Percentiles rank a stretch among this genome's conserved stretches.
phyloP scores from a whole-genome alignment of 2,888 invertebrate genomes.

The Leucophora obtusa region DNA sequence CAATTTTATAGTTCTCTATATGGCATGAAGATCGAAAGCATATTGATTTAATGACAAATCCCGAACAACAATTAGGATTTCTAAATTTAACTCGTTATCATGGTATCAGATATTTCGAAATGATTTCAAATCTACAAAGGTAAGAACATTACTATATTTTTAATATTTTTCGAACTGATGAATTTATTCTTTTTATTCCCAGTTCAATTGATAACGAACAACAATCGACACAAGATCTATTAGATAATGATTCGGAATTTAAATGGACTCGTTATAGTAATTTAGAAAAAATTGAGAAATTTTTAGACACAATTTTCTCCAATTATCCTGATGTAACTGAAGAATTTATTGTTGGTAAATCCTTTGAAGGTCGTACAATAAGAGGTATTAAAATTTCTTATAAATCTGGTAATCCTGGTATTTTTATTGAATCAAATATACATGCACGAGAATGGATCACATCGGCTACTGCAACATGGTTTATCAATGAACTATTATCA shows the following conservation, averaged over 20 bases:
- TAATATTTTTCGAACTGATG: constrained; percentile 18
- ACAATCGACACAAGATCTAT: not conserved
- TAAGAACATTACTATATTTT: constrained; percentile 47
- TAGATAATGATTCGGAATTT: constrained; percentile 71
- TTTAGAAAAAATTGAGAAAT: constrained; percentile 81
- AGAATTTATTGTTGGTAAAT: constrained; percentile 80
- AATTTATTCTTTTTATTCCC: constrained; percentile 3
- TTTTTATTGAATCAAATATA: constrained; percentile 83
- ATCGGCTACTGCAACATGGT: constrained; percentile 83
- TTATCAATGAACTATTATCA: constrained; percentile 84
- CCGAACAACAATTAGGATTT: constrained; percentile 78
- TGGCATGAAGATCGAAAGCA: constrained; percentile 19
- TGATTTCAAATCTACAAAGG: constrained; percentile 82
- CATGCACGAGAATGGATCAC: constrained; percentile 86
- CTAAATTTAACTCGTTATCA: constrained; percentile 68
- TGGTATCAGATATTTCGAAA: constrained; percentile 75
- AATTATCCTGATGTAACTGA: constrained; percentile 79
- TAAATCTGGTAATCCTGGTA: constrained; percentile 78
- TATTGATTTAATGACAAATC: constrained; percentile 81
- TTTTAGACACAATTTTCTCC: constrained; percentile 79
- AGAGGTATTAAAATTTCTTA: constrained; percentile 80
- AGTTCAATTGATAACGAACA: constrained; percentile 78
- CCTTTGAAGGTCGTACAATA: constrained; percentile 81
- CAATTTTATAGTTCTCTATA: constrained; percentile 18
- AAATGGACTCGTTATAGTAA: constrained; percentile 82